phyloP scores from a whole-genome alignment of 64 coral and sea anemone species.

The Montipora sp. region DNA sequence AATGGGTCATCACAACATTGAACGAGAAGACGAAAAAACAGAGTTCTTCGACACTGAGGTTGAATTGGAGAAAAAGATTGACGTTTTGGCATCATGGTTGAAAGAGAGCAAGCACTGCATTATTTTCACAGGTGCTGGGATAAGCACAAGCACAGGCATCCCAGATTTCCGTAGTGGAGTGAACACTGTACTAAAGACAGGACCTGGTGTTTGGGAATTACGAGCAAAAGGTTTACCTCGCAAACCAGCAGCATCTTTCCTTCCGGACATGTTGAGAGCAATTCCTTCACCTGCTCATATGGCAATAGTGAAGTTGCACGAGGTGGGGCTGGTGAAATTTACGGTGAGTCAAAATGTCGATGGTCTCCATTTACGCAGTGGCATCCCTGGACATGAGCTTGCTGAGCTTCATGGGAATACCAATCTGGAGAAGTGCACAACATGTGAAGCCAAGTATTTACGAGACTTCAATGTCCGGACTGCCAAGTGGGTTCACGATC shows the following conservation, averaged over 20 bases:
- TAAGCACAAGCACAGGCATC: constrained; percentile 89
- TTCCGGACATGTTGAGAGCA: constrained; percentile 13
- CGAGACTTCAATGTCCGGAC: constrained; percentile 79
- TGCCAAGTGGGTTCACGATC: constrained; percentile 62
- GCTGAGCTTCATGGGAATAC: constrained; percentile 82
- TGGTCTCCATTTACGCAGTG: constrained; percentile 75
- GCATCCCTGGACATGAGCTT: constrained; percentile 53
- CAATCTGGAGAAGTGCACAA: constrained; percentile 75
- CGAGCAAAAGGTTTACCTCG: constrained; percentile 66
- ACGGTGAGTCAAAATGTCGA: constrained; percentile 83
- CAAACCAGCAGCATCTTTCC: constrained; percentile 6
- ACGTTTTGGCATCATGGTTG: constrained; percentile 71
- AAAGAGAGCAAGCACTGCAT: constrained; percentile 76
- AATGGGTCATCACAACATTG: constrained; percentile 69
- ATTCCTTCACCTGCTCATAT: constrained; percentile 67
- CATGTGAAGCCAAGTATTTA: constrained; percentile 71
- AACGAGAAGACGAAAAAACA: constrained; percentile 79
- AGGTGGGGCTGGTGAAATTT: constrained; percentile 72
- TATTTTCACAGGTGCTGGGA: constrained; percentile 79
- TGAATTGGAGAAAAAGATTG: constrained; percentile 69
- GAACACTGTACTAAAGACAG: constrained; percentile 81
- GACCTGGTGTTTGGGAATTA: constrained; percentile 83
- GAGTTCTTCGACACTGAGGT: constrained; percentile 73
- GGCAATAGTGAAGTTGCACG: constrained; percentile 71
- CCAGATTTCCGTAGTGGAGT: constrained; percentile 84